Percentiles rank a stretch among this genome's conserved stretches.
Evolutionary conservation across 1,140 invertebrate genomes (phyloP).

Genomic region (Philopotamus ludificatus): DNA sequence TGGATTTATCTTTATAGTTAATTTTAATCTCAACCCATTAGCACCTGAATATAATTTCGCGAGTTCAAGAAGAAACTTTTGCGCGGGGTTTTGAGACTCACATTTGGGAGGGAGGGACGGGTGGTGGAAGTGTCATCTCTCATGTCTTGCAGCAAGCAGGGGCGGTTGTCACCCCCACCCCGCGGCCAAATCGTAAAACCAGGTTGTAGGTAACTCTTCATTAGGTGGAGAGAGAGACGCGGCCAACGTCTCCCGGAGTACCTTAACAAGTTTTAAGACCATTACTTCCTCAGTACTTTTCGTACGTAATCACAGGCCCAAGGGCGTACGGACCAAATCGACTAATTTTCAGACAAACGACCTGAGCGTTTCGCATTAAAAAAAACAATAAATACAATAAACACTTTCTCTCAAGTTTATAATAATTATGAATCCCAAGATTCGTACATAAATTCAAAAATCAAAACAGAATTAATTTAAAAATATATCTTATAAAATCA

Average conservation of each 20-base stretch:
- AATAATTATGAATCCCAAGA: too few relatives aligned
- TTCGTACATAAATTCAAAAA: too few relatives aligned
- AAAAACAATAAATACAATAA: too few relatives aligned
- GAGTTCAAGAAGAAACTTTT: constrained; percentile 40
- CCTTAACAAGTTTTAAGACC: constrained; percentile 37
- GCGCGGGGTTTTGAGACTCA: constrained; percentile 31
- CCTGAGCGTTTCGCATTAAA: too few relatives aligned
- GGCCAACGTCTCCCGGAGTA: constrained; percentile 29
- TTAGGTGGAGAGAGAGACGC: constrained; percentile 33
- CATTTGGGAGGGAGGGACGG: constrained; percentile 16
- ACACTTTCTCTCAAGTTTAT: too few relatives aligned
- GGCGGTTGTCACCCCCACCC: constrained; percentile 11
- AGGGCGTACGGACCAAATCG: constrained; percentile 21
- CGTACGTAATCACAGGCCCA: constrained; percentile 33
- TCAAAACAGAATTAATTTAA: too few relatives aligned
- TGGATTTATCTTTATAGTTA: constrained; percentile 42
- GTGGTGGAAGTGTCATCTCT: constrained; percentile 36
- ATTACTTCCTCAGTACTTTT: constrained; percentile 38
- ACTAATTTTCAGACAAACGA: background rate
- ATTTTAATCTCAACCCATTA: constrained; percentile 43
- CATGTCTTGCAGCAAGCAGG: constrained; percentile 25
- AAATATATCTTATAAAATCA: too few relatives aligned
- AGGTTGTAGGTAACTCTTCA: constrained; percentile 42
- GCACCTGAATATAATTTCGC: constrained; percentile 43
- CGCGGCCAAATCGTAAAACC: constrained; percentile 42